Percentiles rank a stretch among this genome's conserved stretches.
Evolutionary conservation across 2,888 invertebrate species (phyloP).

Genomic region (Willowsia nigromaculata): DNA sequence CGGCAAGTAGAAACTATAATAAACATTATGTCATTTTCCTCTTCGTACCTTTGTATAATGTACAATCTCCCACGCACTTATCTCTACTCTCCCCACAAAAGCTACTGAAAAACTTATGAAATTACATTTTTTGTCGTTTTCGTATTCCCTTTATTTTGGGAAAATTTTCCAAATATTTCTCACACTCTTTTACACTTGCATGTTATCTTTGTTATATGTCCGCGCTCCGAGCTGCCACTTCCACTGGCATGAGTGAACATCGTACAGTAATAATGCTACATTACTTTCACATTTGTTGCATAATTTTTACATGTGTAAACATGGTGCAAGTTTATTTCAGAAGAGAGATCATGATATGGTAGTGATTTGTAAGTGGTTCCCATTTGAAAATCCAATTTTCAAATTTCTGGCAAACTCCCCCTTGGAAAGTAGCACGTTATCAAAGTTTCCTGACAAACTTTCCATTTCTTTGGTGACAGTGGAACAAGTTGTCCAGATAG

Average conservation of each 20-base stretch:
- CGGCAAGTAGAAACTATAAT: not conserved
- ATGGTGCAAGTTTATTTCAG: too few relatives aligned
- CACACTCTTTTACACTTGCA: not conserved
- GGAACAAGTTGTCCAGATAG: not conserved
- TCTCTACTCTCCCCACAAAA: not conserved
- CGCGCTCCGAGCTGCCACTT: not conserved
- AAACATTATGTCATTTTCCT: not conserved
- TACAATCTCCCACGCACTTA: not conserved
- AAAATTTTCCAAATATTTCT: not conserved
- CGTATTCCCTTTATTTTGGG: not conserved
- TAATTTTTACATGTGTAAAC: too few relatives aligned
- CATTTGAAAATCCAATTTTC: not conserved
- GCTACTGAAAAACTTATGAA: not conserved
- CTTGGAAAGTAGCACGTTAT: not conserved
- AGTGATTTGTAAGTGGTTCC: not conserved
- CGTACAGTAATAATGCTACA: too few relatives aligned
- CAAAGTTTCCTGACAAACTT: not conserved
- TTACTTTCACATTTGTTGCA: too few relatives aligned
- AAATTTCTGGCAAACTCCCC: not conserved
- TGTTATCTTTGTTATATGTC: not conserved
- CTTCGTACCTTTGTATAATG: not conserved
- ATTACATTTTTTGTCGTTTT: not conserved
- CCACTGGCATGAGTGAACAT: not conserved
- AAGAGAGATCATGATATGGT: too few relatives aligned
- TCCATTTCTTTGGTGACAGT: not conserved